A percentile compares a stretch with the other conserved stretches of the same genome.
phyloP scores from a whole-genome alignment of 2,113 vertebrate genomes.

The Cyprinodon brontotheroides region DNA sequence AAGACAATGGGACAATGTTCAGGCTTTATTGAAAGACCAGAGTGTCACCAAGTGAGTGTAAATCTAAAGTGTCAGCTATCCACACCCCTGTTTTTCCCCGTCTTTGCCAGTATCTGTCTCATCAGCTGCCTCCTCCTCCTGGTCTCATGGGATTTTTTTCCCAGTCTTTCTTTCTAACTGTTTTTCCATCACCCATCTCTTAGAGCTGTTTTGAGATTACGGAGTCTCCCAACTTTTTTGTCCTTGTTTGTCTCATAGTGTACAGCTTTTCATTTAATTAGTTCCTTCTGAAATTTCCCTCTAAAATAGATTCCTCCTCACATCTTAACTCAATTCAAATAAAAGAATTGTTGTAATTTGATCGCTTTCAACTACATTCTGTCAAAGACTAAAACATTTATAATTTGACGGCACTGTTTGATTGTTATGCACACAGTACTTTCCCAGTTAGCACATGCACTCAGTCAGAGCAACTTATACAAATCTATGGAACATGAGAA shows the following conservation, averaged over 20 bases:
- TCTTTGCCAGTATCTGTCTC: conserved; percentile 28
- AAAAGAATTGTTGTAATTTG: neutral
- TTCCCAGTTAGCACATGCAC: neutral
- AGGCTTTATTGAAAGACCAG: conserved; percentile 46
- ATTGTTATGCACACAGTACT: no score
- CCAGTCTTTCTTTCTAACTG: conserved; percentile 12
- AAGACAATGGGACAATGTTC: conserved; percentile 20
- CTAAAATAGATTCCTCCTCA: neutral
- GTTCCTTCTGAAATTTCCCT: conserved; percentile 4
- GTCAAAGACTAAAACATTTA: neutral
- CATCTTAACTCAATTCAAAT: neutral
- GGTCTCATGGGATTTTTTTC: conserved; percentile 32
- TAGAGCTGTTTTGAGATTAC: neutral
- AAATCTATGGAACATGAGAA: neutral
- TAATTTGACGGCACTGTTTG: neutral
- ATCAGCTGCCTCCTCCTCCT: conserved; percentile 30
- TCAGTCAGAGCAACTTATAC: neutral
- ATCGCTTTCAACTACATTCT: neutral
- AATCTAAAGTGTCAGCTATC: conserved; percentile 24
- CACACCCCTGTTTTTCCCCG: conserved; percentile 5
- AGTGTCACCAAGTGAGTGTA: conserved; percentile 46
- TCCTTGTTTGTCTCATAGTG: conserved; percentile 3
- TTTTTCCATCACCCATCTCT: conserved; percentile 24
- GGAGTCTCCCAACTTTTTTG: neutral
- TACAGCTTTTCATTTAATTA: conserved; percentile 7